phyloP scores from a whole-genome alignment of 2,888 invertebrate species.

The Eurytoma californica region DNA sequence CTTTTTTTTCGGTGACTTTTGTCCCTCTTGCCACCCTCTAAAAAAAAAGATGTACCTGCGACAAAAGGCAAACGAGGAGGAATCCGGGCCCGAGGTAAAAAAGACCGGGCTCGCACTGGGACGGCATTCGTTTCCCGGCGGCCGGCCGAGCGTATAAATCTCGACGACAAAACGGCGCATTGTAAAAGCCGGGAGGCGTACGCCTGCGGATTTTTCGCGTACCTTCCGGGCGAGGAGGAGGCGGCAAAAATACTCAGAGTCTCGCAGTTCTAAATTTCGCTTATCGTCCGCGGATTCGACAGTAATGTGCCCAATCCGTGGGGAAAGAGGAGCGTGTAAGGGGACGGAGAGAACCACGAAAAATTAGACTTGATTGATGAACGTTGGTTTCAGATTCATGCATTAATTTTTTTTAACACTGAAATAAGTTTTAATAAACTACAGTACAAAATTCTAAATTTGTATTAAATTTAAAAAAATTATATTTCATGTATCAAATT shows the following conservation, averaged over 20 bases:
- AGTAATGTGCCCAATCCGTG: constrained; percentile 66
- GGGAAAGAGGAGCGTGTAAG: background rate
- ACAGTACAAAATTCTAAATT: too few relatives aligned
- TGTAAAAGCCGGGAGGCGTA: background rate
- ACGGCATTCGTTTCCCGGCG: constrained; percentile 29
- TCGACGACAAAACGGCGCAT: constrained; percentile 44
- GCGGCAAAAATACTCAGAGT: constrained; percentile 67
- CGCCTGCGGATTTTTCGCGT: constrained; percentile 63
- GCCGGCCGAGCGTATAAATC: constrained; percentile 48
- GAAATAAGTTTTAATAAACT: too few relatives aligned
- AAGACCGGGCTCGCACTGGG: background rate
- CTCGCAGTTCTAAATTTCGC: constrained; percentile 73
- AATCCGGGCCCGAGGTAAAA: background rate
- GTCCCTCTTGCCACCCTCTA: too few relatives aligned
- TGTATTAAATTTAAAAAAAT: too few relatives aligned
- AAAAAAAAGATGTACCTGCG: too few relatives aligned
- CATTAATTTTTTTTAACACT: too few relatives aligned
- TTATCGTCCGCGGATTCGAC: constrained; percentile 71
- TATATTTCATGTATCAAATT: too few relatives aligned
- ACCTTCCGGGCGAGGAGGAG: constrained; percentile 59
- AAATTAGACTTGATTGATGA: too few relatives aligned
- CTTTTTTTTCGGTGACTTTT: too few relatives aligned
- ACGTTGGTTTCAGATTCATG: too few relatives aligned
- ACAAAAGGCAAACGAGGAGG: background rate
- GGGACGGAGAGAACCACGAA: too few relatives aligned